phyloP scores from a whole-genome alignment of 23 tunicate genomes.

The Ciona savignyi region DNA sequence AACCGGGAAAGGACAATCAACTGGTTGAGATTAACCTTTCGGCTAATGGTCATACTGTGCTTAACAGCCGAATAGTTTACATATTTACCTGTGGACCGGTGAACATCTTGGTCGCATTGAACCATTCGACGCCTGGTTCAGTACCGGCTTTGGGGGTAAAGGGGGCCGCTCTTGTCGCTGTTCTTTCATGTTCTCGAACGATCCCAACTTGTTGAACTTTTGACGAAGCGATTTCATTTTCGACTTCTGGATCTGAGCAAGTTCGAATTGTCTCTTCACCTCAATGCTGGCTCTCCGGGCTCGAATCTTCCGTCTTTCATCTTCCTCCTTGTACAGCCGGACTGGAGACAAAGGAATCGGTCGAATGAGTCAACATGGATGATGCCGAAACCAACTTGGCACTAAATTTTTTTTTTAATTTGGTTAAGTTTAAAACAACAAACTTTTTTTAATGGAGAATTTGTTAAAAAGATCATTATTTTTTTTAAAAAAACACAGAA shows the following conservation, averaged over 20 bases:
- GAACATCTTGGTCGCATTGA: not conserved
- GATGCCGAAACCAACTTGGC: no score
- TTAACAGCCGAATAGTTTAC: no score
- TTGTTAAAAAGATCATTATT: no score
- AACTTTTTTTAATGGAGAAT: no score
- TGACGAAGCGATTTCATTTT: not conserved
- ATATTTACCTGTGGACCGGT: not conserved
- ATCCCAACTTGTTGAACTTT: not conserved
- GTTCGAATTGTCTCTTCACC: constrained; percentile 36
- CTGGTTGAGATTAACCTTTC: no score
- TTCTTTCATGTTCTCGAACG: not conserved
- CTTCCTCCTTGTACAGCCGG: constrained; percentile 54
- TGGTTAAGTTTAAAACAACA: no score
- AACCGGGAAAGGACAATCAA: no score
- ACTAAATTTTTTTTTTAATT: no score
- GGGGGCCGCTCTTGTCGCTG: constrained; percentile 7
- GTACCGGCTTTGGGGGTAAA: constrained; percentile 56
- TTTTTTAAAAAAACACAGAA: no score
- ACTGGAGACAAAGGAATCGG: constrained; percentile 33
- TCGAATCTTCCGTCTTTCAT: constrained; percentile 33
- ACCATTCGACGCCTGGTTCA: no score
- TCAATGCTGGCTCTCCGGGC: constrained; percentile 75
- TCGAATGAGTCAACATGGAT: no score
- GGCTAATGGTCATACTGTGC: no score
- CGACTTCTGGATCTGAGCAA: constrained; percentile 16